Conservation (phyloP, 2,888 invertebrate species). For the Trypoxylon attenuatum region DNA sequence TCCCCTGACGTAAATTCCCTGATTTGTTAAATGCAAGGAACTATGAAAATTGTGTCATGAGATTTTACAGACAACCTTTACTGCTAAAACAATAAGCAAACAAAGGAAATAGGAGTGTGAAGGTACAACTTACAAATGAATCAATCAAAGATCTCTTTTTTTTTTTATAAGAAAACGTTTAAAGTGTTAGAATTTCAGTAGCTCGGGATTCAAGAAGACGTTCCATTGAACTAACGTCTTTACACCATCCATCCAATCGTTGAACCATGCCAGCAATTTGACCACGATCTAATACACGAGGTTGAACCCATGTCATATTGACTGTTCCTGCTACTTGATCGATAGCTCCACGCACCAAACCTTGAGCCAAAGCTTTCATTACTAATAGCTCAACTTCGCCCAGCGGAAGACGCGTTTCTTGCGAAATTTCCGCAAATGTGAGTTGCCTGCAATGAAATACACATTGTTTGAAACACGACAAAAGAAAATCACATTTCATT, state of each 20-base stretch:
- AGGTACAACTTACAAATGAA: conserved; percentile 10
- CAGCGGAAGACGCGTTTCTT: conserved; percentile 87
- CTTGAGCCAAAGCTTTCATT: conserved; percentile 98
- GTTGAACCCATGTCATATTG: conserved; percentile 91
- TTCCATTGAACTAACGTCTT: conserved; percentile 85
- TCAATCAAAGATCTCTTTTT: conserved; percentile 19
- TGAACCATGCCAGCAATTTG: conserved; percentile 85
- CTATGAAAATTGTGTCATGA: background rate
- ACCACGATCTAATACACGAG: conserved; percentile 83
- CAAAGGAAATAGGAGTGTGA: conserved; percentile 20
- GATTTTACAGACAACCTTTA: background rate
- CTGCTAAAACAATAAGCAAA: background rate
- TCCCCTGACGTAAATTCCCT: no score
- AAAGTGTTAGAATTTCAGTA: conserved; percentile 85
- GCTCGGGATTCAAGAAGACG: conserved; percentile 83
- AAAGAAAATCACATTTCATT: background rate
- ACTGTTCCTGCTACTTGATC: conserved; percentile 90
- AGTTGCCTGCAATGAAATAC: conserved; percentile 78
- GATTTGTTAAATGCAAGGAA: no score
- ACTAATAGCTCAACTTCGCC: conserved; percentile 95
- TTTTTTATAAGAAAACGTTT: conserved; percentile 64
- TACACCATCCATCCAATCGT: conserved; percentile 83
- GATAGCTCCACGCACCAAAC: conserved; percentile 94
- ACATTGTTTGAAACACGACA: background rate
- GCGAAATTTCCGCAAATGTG: conserved; percentile 92